phyloP scores from a whole-genome alignment of 2,113 vertebrate genomes.

The Malurus alboscapulatus region DNA sequence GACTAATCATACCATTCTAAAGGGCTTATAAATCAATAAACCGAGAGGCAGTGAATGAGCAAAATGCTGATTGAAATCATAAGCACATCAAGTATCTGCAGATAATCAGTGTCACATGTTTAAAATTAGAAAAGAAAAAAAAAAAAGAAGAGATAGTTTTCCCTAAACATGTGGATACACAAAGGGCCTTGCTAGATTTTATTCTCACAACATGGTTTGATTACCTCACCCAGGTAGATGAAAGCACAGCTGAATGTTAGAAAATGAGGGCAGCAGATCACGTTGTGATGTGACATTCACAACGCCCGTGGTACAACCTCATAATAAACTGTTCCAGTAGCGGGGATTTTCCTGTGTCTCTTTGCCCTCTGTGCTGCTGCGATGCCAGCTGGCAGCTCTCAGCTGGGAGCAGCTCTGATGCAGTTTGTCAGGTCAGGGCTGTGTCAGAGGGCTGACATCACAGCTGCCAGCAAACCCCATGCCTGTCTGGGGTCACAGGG shows the following conservation, averaged over 20 bases:
- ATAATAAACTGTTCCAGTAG: background rate
- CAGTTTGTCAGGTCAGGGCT: background rate
- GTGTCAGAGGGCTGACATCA: background rate
- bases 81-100: constrained; percentile 53
- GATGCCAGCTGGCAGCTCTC: background rate
- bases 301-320: background rate
- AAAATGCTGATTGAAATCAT: constrained; percentile 66
- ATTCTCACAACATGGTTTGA: background rate
- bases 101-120: constrained; percentile 49
- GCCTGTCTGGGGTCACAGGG: background rate
- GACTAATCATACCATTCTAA: constrained; percentile 53
- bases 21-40: constrained; percentile 71
- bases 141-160: background rate
- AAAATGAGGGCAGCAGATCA: background rate
- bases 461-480: background rate
- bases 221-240: background rate
- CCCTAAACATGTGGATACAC: background rate
- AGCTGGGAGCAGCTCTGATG: background rate
- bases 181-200: background rate
- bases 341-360: background rate
- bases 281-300: background rate
- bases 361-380: background rate
- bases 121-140: background rate
- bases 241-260: background rate
- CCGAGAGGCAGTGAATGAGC: constrained; percentile 43